Conservation (phyloP, 2,113 vertebrate species). For the Tetraodon nigroviridis region DNA sequence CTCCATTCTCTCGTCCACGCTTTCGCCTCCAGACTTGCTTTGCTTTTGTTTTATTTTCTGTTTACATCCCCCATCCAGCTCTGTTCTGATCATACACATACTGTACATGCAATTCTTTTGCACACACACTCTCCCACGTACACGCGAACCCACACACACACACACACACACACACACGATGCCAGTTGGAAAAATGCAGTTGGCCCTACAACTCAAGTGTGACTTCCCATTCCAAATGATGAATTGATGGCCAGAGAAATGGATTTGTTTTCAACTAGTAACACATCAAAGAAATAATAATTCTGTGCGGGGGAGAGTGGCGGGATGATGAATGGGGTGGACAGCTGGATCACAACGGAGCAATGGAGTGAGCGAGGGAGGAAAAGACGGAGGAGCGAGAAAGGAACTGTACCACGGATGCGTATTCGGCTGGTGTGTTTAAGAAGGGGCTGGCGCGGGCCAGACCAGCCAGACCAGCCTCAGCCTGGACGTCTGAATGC, state of each 20-base stretch:
- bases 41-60: conserved; percentile 28
- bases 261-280: conserved; percentile 82
- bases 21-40: conserved; percentile 22
- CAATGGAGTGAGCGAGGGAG: conserved; percentile 66
- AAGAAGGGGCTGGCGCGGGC: not conserved
- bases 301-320: conserved; percentile 72
- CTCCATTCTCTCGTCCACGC: conserved; percentile 8
- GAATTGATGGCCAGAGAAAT: conserved; percentile 79
- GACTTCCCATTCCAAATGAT: conserved; percentile 77
- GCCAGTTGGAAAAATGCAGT: conserved; percentile 45
- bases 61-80: conserved; percentile 33
- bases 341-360: conserved; percentile 74
- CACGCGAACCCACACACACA: not conserved
- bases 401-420: conserved; percentile 59
- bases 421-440: conserved; percentile 15
- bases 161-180: conserved; percentile 3
- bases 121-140: not conserved
- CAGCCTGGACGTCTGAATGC: no score
- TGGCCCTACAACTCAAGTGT: conserved; percentile 74
- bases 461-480: conserved; percentile 2
- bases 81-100: not conserved
- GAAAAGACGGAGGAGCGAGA: conserved; percentile 65
- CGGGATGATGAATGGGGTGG: conserved; percentile 75
- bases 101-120: not conserved
- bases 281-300: conserved; percentile 81